phyloP scores from a whole-genome alignment of 2,797 vertebrate species.

The Phaenicophaeus curvirostris region DNA sequence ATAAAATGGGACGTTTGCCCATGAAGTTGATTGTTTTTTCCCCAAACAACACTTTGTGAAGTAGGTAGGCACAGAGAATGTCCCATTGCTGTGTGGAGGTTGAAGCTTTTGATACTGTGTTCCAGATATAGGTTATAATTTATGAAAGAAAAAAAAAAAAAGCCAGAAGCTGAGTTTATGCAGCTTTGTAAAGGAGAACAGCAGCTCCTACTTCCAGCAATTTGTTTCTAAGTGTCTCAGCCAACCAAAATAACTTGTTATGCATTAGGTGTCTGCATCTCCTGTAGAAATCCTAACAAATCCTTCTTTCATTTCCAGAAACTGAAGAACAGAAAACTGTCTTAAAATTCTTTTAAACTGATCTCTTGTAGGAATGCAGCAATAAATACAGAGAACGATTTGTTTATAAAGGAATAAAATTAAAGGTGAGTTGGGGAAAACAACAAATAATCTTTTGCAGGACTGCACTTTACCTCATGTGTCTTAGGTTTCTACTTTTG shows the following conservation, averaged over 20 bases:
- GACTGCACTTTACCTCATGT: neutral
- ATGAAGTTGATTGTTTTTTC: neutral
- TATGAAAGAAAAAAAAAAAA: neutral
- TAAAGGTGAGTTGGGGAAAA: neutral
- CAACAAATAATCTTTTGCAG: neutral
- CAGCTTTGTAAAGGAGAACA: neutral
- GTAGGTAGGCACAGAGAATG: neutral
- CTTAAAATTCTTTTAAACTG: neutral
- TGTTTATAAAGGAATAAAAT: neutral
- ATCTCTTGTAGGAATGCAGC: neutral
- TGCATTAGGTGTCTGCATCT: neutral
- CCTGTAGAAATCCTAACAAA: neutral
- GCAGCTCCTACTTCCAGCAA: neutral
- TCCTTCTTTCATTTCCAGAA: conserved; percentile 25
- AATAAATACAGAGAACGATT: neutral
- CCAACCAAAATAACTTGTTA: neutral
- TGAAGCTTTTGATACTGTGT: neutral
- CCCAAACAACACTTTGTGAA: neutral
- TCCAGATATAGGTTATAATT: neutral
- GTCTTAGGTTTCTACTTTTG: neutral
- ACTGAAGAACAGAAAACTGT: neutral
- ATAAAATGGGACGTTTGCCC: neutral
- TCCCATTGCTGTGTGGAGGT: neutral
- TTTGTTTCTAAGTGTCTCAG: neutral
- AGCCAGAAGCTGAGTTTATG: neutral